phyloP scores from a whole-genome alignment of 2,797 vertebrate species.

The Hephaestus fuliginosus region DNA sequence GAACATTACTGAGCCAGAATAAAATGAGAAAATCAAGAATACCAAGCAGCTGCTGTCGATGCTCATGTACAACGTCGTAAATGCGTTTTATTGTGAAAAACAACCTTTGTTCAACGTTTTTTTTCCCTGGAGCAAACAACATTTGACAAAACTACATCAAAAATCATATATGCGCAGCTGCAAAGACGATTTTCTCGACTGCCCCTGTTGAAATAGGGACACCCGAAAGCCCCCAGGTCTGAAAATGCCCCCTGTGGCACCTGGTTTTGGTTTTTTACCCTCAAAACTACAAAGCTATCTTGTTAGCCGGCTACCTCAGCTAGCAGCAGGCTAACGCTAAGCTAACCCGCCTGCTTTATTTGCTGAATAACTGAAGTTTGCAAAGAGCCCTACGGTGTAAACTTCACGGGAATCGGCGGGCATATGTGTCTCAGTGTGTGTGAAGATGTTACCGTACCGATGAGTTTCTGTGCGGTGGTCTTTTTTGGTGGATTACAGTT shows the following conservation, averaged over 20 bases:
- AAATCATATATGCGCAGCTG: background rate
- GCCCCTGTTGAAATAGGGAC: background rate
- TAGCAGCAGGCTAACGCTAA: slow-evolving; percentile 74
- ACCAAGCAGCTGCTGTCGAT: background rate
- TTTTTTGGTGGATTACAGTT: slow-evolving; percentile 75
- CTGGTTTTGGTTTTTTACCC: slow-evolving; percentile 3
- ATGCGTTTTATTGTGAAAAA: background rate
- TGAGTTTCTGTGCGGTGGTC: slow-evolving; percentile 61
- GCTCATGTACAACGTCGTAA: rapidly evolving
- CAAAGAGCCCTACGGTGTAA: background rate
- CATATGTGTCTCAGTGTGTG: background rate
- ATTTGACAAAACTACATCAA: slow-evolving; percentile 35
- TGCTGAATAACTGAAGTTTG: slow-evolving; percentile 47
- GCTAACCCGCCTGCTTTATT: slow-evolving; percentile 60
- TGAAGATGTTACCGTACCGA: slow-evolving; percentile 71
- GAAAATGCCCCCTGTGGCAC: background rate
- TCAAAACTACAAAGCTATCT: slow-evolving; percentile 63
- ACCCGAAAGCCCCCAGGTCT: too few relatives aligned
- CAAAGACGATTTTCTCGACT: background rate
- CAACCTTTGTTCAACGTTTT: slow-evolving; percentile 25
- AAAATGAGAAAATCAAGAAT: too few relatives aligned
- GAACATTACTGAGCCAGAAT: background rate
- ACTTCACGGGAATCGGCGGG: background rate
- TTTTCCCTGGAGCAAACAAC: background rate
- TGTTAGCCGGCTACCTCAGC: slow-evolving; percentile 68